Evolutionary conservation across 2,888 invertebrate species (phyloP), one percentile per base, ranked within the genome.

Genomic region (Mechanitis messenoides): DNA sequence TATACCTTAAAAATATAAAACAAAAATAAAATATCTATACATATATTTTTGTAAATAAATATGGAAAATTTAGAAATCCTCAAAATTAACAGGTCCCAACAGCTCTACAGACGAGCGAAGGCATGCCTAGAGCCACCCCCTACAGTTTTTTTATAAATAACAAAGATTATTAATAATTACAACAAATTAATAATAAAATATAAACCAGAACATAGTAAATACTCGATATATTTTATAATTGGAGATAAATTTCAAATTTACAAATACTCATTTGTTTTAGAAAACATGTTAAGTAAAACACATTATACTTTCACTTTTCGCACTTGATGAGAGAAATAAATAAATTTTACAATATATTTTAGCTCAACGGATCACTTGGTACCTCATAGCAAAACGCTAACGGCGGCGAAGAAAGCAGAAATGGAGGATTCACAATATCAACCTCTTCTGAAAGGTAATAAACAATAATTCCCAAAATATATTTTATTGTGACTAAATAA

Each of bases 361-460:
- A 87, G 88, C 84, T 79, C 83, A 85, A 87, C 75, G 88, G 88
- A 83, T 74, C 84, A 71, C 78, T 80, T 81, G 80, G 81, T 72
- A 69, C 83, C 72, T 89, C 89, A 87, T 90, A 90, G 87, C 90
- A 89, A 73, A 83, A 75, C 83, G 87, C 87, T 76, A 79, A 80
- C 86, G 87, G 87, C 78, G 83, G 80, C 77, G 78, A 81, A 81
- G 74, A 75, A 71, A 64, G 75, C 75, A 68, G 85, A 83, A 76
- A 75, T 70, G 74, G 86, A 83, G 84, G 89, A 85, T 89, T 90
- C 76, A 86, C 86, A 76, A 87, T 90, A 75, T 90, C 90, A 80
- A 87, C 90, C 78, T 90, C 90, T 81, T 76, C 85, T 83, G 90
- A 90, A 82, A 90, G 90, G 90, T 88, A 74, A 54, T 31, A 9